Conservation (phyloP, 2,113 vertebrate genomes). For the Malurus cyaneus region DNA sequence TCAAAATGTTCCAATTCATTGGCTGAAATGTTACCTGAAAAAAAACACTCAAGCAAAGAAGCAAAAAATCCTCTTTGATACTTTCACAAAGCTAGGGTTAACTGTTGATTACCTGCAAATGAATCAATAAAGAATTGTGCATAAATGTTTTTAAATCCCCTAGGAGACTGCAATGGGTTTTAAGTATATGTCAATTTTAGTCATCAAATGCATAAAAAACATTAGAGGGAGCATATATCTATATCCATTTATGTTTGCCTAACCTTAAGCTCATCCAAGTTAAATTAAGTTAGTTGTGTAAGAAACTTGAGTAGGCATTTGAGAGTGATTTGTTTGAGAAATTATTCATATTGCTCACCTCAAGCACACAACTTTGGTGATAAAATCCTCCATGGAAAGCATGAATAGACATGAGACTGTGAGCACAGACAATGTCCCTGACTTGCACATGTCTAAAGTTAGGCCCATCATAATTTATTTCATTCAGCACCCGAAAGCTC, state of each 20-base stretch:
- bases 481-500: neutral
- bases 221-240: neutral
- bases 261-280: neutral
- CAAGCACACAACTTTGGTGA: neutral
- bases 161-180: neutral
- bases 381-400: neutral
- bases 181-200: neutral
- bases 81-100: neutral
- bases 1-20: neutral
- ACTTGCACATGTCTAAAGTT: neutral
- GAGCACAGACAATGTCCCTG: neutral
- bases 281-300: neutral
- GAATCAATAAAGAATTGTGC: neutral
- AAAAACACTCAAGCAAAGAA: neutral
- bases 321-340: neutral
- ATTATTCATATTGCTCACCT: fast-evolving
- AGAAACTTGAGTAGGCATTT: neutral
- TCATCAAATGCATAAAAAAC: neutral
- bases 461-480: fast-evolving
- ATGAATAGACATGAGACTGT: neutral
- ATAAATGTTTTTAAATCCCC: neutral
- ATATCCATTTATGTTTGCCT: neutral
- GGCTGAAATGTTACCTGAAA: neutral
- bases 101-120: neutral
- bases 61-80: fast-evolving